Percentiles rank a stretch among this genome's conserved stretches.
phyloP scores from a whole-genome alignment of 2,797 vertebrate genomes.

The Florisuga fusca region DNA sequence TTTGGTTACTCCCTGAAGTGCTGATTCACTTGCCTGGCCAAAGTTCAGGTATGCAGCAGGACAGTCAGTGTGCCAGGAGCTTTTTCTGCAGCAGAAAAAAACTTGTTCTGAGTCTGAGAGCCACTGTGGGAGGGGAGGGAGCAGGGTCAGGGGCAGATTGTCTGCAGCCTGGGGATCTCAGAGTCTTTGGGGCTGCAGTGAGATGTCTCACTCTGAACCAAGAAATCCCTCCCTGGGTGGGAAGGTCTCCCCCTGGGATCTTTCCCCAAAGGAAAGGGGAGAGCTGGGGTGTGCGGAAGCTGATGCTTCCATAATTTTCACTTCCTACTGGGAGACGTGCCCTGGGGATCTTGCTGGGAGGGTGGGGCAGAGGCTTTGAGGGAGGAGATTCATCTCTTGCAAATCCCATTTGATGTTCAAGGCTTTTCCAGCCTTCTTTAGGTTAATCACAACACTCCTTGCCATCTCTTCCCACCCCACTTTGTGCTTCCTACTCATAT shows the following conservation, averaged over 20 bases:
- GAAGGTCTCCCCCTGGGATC: not conserved
- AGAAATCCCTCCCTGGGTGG: not conserved
- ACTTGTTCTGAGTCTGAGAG: not conserved
- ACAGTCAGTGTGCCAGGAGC: not conserved
- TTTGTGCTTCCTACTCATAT: slow-evolving; percentile 40
- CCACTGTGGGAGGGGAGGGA: not conserved
- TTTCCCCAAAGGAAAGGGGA: not conserved
- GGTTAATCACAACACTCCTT: not conserved
- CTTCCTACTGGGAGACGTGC: not conserved
- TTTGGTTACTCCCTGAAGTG: slow-evolving; percentile 37
- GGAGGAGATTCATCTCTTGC: not conserved
- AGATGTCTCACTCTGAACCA: not conserved
- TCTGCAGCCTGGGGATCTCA: not conserved
- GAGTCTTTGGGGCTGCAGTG: not conserved
- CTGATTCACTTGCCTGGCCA: slow-evolving; percentile 48
- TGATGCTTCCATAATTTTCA: not conserved
- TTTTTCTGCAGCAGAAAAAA: not conserved
- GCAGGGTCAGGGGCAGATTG: not conserved
- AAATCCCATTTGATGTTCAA: not conserved
- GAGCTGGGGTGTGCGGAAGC: not conserved
- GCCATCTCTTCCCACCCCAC: slow-evolving; percentile 19
- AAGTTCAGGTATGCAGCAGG: not conserved
- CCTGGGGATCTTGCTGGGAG: not conserved
- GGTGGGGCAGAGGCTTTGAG: not conserved
- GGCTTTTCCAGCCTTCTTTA: not conserved